phyloP scores from a whole-genome alignment of 2,113 vertebrate species.

The Psettodes erumei region DNA sequence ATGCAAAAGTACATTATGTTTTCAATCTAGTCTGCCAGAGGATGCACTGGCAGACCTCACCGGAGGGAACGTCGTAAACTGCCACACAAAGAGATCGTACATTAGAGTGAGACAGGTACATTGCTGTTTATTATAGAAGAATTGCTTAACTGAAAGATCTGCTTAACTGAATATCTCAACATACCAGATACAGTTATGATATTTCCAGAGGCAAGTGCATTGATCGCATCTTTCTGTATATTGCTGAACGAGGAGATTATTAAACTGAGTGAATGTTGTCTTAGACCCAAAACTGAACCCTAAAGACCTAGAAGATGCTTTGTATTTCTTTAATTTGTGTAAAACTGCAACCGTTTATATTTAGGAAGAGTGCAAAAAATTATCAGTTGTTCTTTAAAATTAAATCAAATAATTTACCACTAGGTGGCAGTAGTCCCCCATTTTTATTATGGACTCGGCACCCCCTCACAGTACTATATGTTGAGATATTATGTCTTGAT shows the following conservation, averaged over 20 bases:
- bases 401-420: constrained; percentile 26
- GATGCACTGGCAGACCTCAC: background rate
- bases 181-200: background rate
- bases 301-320: background rate
- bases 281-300: background rate
- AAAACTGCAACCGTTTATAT: background rate
- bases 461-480: too few species aligned
- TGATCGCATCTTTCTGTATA: background rate
- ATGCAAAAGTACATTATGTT: background rate
- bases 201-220: background rate
- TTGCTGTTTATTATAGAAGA: background rate
- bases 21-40: background rate
- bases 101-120: background rate
- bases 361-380: background rate
- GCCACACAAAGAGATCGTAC: too few species aligned
- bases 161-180: background rate
- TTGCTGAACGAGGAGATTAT: background rate
- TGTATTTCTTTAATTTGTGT: background rate
- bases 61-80: background rate
- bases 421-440: constrained; percentile 39
- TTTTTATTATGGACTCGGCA: background rate
- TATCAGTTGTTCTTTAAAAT: background rate
- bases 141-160: background rate
- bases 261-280: background rate
- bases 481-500: background rate